Conservation (phyloP, 23 tunicate species). For the Trididemnum clinides region DNA sequence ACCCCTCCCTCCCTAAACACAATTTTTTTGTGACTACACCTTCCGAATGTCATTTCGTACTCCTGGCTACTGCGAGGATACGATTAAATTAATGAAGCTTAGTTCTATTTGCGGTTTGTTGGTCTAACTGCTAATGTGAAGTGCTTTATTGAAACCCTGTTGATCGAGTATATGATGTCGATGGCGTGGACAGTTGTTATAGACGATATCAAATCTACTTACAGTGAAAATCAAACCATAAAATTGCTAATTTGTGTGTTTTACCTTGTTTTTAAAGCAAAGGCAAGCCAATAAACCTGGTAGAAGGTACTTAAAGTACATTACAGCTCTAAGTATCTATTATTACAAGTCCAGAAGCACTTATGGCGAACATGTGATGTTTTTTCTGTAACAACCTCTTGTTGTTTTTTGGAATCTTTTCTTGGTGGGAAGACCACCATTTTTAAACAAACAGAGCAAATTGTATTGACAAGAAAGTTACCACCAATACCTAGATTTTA, state of each 20-base stretch:
- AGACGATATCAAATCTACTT: neutral
- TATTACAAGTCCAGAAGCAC: constrained; percentile 27
- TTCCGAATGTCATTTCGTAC: no score
- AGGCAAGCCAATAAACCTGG: constrained; percentile 1
- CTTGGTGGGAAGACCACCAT: no score
- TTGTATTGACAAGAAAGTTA: no score
- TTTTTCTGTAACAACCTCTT: no score
- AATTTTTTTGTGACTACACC: no score
- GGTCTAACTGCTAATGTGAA: neutral
- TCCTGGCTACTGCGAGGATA: no score
- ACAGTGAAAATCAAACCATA: neutral
- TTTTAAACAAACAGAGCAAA: no score
- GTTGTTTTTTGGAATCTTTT: no score
- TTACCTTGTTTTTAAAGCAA: neutral
- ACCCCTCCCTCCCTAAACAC: no score
- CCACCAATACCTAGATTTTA: no score
- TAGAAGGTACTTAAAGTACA: constrained; percentile 30
- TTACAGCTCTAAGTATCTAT: constrained; percentile 38
- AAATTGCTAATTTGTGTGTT: constrained; percentile 27
- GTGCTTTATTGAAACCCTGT: no score
- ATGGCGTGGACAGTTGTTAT: neutral
- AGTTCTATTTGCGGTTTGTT: neutral
- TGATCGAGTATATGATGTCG: neutral
- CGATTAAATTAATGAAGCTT: no score
- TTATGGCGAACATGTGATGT: constrained; percentile 24